Evolutionary conservation across 2,113 vertebrate species (phyloP).

Genomic region (Rhinoderma darwinii): DNA sequence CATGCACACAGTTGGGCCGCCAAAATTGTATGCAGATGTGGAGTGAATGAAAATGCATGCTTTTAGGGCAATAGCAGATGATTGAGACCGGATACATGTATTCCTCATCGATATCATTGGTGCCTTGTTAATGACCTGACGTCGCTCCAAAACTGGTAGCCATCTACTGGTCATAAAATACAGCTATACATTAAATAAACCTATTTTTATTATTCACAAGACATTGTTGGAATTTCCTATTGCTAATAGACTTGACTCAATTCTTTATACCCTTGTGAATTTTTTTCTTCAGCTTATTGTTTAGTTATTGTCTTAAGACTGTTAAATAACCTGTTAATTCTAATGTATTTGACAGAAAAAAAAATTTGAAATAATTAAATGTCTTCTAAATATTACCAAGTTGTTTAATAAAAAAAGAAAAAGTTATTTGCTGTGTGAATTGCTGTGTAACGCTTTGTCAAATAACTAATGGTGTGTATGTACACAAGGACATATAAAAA

Average conservation of each 20-base stretch:
- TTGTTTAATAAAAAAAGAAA: conserved; percentile 33
- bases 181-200: not conserved
- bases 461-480: too few relatives aligned
- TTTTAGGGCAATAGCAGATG: not conserved
- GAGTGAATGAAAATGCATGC: not conserved
- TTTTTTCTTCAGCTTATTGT: not conserved
- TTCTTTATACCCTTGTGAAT: not conserved
- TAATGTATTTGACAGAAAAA: conserved; percentile 24
- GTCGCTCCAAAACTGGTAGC: not conserved
- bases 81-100: not conserved
- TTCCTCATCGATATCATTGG: not conserved
- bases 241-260: not conserved
- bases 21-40: not conserved
- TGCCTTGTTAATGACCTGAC: not conserved
- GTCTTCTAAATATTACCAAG: conserved; percentile 8
- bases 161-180: not conserved
- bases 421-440: not conserved
- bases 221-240: not conserved
- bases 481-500: too few relatives aligned
- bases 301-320: not conserved
- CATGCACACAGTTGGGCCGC: not conserved
- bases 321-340: not conserved
- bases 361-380: conserved; percentile 36
- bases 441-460: too few relatives aligned
- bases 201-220: not conserved